Base-by-base conservation (phyloP, 2,797 vertebrate species). In the Acanthurus leucopareius region DNA sequence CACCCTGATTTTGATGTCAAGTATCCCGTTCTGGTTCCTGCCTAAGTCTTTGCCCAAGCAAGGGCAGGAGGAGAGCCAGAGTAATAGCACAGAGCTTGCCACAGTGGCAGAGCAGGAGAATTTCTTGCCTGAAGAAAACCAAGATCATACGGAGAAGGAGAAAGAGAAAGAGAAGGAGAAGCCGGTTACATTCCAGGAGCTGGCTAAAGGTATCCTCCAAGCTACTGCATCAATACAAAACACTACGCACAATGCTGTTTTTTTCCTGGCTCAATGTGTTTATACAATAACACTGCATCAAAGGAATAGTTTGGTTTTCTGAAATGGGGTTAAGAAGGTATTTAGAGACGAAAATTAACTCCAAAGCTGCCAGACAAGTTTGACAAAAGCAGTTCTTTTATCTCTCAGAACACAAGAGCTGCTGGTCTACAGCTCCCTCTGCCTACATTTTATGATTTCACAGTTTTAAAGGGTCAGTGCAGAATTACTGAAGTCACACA, bases 11-110 rank as follows among this genome's bases (percentile, higher is more conserved):
- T 40, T 97, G 57, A 81, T 97, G 60, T 94, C 96, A 3, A 92
- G 94, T 45, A 94, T 97, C 65, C 96, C 97, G 0, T 97, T 98
- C 86, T 97, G 95, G 89, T 97, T 97, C 84, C 89, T 97, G 64
- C 96, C 97, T 1, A 96, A 93, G 85, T 95, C 91, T 5, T 78
- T 97, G 62, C 89, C 93, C 32, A 97, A 94, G 68, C 94, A 96
- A 84, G 93, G 91, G 13, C 7, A 91, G 14, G 59, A 85, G 11
- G 25, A 88, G 59, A 82, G 61, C 40, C 52, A 65, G 28, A 74
- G 53, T 20, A 86, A 87, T 49, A 64, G 76, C 47, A 88, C 75
- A 10, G 93, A 94, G 69, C 75, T 88, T 0, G 2, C 58, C 10
- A 25, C 77, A 0, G 76, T 84, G 4, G 61, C 73, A 0, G 94